These are phyloP conservation scores for Eupithecia exiguata DNA, from an alignment of 2,888 invertebrate species.

Conservation along the genomic window DNA sequence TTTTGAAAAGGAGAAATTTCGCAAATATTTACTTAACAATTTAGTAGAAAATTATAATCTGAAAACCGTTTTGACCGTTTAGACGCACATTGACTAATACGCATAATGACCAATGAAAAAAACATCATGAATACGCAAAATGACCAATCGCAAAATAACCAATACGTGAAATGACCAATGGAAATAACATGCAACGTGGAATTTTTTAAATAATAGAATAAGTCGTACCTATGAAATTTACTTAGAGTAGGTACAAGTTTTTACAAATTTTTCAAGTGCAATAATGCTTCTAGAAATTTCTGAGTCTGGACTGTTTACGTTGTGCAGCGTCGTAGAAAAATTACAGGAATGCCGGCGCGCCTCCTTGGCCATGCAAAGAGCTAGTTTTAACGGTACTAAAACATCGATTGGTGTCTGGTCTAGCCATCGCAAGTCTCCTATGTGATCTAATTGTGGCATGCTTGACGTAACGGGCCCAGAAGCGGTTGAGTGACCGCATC, in stretches of 20 bases:
- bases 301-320: conserved; percentile 47
- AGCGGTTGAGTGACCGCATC: conserved; percentile 80
- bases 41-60: not conserved
- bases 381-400: conserved; percentile 76
- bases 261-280: not conserved
- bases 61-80: too few species aligned
- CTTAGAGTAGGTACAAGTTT: too few species aligned
- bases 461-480: conserved; percentile 78
- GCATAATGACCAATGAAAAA: too few species aligned
- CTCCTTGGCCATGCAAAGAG: conserved; percentile 60
- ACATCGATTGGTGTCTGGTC: conserved; percentile 73
- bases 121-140: too few species aligned
- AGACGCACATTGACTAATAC: too few species aligned
- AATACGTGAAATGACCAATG: too few species aligned
- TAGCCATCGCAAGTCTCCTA: conserved; percentile 72
- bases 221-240: too few species aligned
- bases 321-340: conserved; percentile 52
- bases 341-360: conserved; percentile 60
- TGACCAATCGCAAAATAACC: too few species aligned
- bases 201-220: too few species aligned
- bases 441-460: conserved; percentile 81
- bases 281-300: not conserved
- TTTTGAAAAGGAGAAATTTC: not conserved
- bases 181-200: too few species aligned
- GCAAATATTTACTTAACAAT: not conserved